Conservation (phyloP, 2,113 vertebrate species). For the Bungarus multicinctus region DNA sequence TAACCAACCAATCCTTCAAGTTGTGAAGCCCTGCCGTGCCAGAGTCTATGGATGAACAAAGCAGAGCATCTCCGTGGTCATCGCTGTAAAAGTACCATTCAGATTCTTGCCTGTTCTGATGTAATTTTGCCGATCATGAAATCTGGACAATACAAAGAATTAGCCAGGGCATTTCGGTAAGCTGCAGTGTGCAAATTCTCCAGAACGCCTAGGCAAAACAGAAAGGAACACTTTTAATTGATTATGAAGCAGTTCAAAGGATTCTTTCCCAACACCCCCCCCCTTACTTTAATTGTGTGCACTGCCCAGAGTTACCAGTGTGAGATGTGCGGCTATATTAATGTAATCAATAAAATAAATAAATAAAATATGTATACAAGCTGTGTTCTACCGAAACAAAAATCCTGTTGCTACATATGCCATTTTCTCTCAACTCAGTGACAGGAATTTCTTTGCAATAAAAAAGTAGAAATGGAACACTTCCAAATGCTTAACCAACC, state of each 20-base stretch:
- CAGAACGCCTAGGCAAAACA: constrained; percentile 74
- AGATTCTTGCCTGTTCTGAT: constrained; percentile 81
- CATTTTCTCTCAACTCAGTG: no score
- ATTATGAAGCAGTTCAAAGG: not conserved
- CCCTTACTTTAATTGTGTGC: not conserved
- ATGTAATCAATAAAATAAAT: not conserved
- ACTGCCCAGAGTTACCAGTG: not conserved
- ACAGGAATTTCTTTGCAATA: no score
- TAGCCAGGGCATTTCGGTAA: constrained; percentile 86
- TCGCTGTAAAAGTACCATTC: not conserved
- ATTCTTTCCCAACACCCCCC: not conserved
- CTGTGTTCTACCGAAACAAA: not conserved
- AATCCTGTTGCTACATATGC: not conserved
- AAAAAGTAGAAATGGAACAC: not conserved
- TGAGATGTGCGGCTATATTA: not conserved
- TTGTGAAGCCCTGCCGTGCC: no score
- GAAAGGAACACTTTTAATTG: not conserved
- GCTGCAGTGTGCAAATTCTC: constrained; percentile 88
- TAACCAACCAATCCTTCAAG: not conserved
- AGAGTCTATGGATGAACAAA: not conserved
- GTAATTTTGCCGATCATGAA: constrained; percentile 85
- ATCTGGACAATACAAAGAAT: constrained; percentile 92
- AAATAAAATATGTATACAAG: not conserved
- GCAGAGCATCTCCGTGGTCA: not conserved
- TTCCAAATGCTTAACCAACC: not conserved